Conservation (phyloP, 2,888 invertebrate species). For the Agriopis aurantiaria region DNA sequence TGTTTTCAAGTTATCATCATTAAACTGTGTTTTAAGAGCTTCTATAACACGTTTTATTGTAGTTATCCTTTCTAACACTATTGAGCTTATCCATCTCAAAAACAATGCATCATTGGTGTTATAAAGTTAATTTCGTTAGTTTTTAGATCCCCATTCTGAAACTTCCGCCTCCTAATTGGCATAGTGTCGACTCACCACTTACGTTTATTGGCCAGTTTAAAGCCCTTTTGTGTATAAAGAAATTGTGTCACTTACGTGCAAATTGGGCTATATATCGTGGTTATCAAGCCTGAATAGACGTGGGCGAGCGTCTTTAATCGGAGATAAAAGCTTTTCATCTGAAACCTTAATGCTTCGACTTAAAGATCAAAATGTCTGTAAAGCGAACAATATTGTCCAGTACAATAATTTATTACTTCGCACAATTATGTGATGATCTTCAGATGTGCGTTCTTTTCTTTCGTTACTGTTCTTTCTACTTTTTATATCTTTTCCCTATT, state of each 20-base stretch:
- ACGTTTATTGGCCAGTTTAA: constrained; percentile 67
- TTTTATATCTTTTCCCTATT: constrained; percentile 28
- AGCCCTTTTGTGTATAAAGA: constrained; percentile 60
- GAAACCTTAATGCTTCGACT: constrained; percentile 15
- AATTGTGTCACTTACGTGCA: constrained; percentile 68
- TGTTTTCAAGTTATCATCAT: background rate
- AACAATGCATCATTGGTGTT: background rate
- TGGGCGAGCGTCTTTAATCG: constrained; percentile 54
- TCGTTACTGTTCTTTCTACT: constrained; percentile 20
- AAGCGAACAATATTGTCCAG: constrained; percentile 19
- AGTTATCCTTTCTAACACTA: no score
- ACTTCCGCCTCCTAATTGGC: constrained; percentile 65
- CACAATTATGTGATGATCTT: constrained; percentile 64
- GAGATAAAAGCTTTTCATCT: constrained; percentile 21
- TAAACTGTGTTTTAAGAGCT: no score
- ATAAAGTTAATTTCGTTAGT: background rate
- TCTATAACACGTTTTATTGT: no score
- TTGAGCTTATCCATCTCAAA: no score
- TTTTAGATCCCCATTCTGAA: constrained; percentile 2
- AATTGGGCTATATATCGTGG: constrained; percentile 71
- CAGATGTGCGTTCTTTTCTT: constrained; percentile 36
- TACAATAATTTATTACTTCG: constrained; percentile 63
- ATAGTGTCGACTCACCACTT: constrained; percentile 69
- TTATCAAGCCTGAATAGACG: constrained; percentile 56
- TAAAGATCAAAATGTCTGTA: constrained; percentile 9